Conservation (phyloP, 2,888 invertebrate species). For the Galeopsomyia nigrocyanea region DNA sequence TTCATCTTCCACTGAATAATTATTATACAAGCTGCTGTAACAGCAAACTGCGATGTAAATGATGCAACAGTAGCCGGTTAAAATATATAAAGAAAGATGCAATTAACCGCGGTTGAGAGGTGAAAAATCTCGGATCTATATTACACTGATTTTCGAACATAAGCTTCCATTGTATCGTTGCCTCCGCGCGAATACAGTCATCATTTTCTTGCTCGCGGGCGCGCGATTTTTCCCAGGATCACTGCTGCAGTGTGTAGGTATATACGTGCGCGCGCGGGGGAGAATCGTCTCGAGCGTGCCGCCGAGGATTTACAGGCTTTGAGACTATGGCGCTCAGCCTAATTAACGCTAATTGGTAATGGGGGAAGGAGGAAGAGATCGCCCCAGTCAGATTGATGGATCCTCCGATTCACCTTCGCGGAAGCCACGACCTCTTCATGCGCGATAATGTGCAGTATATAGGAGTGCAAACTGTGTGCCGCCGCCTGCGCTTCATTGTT, state of each 20-base stretch:
- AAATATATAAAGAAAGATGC: background rate
- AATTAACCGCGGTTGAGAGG: constrained; percentile 6
- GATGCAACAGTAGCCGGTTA: no score
- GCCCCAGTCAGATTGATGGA: constrained; percentile 44
- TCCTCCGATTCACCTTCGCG: constrained; percentile 31
- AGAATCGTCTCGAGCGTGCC: background rate
- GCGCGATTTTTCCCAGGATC: constrained; percentile 38
- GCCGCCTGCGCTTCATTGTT: no score
- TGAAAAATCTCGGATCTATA: background rate
- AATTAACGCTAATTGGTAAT: constrained; percentile 47
- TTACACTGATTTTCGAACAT: no score
- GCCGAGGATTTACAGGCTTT: constrained; percentile 43
- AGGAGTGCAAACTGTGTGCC: no score
- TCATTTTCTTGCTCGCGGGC: constrained; percentile 41
- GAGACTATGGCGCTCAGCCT: constrained; percentile 38
- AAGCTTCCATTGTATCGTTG: no score
- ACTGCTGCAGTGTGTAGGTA: background rate
- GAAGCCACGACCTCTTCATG: constrained; percentile 10
- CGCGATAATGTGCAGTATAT: no score
- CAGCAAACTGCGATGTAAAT: no score
- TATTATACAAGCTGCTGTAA: no score
- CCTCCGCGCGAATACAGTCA: constrained; percentile 37
- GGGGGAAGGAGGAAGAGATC: constrained; percentile 38
- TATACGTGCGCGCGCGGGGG: background rate
- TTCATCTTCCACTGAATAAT: no score